phyloP scores from a whole-genome alignment of 1,140 invertebrate genomes.

The Bombyx mori region ASM3026992v2 NC_085131.1:1262001-1262500 shows the following conservation, averaged over 20 bases:
- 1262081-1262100: conserved; percentile 93
- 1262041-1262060: background rate
- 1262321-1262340: no score
- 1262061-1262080: conserved; percentile 42
- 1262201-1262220: conserved; percentile 95
- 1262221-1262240: conserved; percentile 91
- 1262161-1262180: conserved; percentile 97
- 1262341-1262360: no score
- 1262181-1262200: conserved; percentile 94
- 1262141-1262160: conserved; percentile 96
- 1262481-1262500: no score
- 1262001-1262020: no score
- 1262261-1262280: conserved; percentile 98
- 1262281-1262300: conserved; percentile 74
- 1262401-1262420: no score
- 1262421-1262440: no score
- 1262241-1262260: conserved; percentile 87
- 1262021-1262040: no score
- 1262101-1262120: conserved; percentile 94
- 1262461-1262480: no score
- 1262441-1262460: no score
- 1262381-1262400: no score
- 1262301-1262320: no score
- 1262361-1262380: no score
- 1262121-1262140: conserved; percentile 91